Percentiles rank a stretch among this genome's conserved stretches.
Conservation (phyloP, 2,113 vertebrate species). For the Anolis carolinensis region DNA sequence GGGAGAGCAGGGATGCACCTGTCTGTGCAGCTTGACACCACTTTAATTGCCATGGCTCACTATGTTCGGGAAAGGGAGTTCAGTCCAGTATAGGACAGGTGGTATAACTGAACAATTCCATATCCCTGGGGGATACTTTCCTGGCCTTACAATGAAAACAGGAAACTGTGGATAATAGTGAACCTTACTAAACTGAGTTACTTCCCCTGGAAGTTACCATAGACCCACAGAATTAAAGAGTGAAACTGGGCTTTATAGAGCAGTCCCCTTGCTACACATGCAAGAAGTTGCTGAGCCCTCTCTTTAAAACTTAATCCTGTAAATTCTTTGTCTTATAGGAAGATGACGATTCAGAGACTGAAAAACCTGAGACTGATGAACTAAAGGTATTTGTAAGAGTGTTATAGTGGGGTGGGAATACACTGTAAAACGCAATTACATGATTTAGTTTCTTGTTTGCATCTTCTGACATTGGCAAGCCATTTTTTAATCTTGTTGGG, state of each 20-base stretch:
- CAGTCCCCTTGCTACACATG: constrained; percentile 64
- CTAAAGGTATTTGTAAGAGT: constrained; percentile 90
- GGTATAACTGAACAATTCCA: background rate
- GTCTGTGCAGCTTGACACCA: too few species aligned
- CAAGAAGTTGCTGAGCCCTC: constrained; percentile 62
- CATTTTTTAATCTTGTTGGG: constrained; percentile 14
- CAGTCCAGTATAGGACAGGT: background rate
- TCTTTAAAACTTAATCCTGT: constrained; percentile 81
- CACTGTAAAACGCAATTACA: constrained; percentile 51
- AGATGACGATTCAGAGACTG: constrained; percentile 95
- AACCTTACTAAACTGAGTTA: background rate
- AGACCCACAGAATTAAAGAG: constrained; percentile 10
- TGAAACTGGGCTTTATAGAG: constrained; percentile 54
- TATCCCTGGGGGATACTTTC: background rate
- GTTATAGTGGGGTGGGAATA: constrained; percentile 68
- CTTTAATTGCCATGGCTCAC: too few species aligned
- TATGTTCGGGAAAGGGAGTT: background rate
- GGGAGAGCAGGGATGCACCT: too few species aligned
- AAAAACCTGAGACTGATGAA: constrained; percentile 92
- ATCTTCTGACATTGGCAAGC: constrained; percentile 38
- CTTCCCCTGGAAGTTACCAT: background rate
- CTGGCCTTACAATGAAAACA: background rate
- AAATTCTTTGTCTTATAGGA: constrained; percentile 93
- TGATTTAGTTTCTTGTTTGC: constrained; percentile 47
- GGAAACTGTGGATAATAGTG: too few species aligned